phyloP scores from a whole-genome alignment of 1,140 invertebrate genomes.

The Drosophila novamexicana region DNA sequence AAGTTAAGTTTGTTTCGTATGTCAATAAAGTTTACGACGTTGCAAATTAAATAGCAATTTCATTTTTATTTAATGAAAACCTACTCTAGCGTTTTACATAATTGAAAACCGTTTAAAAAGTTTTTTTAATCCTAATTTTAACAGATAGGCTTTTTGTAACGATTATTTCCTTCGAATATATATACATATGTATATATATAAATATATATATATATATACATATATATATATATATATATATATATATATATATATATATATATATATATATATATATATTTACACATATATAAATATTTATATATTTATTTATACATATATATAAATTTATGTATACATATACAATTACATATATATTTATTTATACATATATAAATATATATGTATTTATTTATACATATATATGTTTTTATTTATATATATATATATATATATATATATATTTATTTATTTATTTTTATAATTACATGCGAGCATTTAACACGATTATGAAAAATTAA shows the following conservation, averaged over 20 bases:
- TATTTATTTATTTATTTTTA: neutral
- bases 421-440: constrained; percentile 4
- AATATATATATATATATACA: constrained; percentile 23
- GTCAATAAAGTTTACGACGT: constrained; percentile 31
- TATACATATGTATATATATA: constrained; percentile 39
- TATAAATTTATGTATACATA: too few species aligned
- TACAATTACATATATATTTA: constrained; percentile 10
- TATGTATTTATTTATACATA: too few species aligned
- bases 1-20: constrained; percentile 35
- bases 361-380: constrained; percentile 5
- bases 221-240: constrained; percentile 48
- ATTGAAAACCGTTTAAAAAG: constrained; percentile 57
- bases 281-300: constrained; percentile 34
- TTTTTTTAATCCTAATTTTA: constrained; percentile 63
- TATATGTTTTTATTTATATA: neutral
- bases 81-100: constrained; percentile 50
- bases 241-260: constrained; percentile 28
- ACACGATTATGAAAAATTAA: constrained; percentile 45
- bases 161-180: constrained; percentile 61
- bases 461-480: constrained; percentile 50
- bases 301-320: constrained; percentile 44
- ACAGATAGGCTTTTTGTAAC: constrained; percentile 75
- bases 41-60: constrained; percentile 38
- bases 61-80: constrained; percentile 38
- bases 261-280: constrained; percentile 6